phyloP scores from a whole-genome alignment of 2,888 invertebrate species.

The Hydropsyche betteni region DNA sequence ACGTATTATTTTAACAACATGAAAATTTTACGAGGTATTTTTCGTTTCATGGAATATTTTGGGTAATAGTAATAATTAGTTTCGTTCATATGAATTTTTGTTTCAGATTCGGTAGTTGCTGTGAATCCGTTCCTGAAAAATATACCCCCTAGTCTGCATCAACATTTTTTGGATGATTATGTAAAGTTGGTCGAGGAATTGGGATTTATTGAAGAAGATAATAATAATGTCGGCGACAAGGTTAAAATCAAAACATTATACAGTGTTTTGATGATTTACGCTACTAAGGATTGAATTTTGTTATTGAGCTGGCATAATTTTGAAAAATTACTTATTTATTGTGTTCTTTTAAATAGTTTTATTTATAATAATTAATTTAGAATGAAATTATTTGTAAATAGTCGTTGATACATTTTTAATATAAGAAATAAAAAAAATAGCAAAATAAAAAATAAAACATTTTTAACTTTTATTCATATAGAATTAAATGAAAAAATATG shows the following conservation, averaged over 20 bases:
- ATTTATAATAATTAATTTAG: too few species aligned
- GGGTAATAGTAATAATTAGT: background rate
- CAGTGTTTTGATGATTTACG: slow-evolving; percentile 63
- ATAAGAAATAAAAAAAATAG: too few species aligned
- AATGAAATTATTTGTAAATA: too few species aligned
- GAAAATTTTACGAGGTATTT: slow-evolving; percentile 69
- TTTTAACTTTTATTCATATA: too few species aligned
- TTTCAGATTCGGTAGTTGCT: slow-evolving; percentile 72
- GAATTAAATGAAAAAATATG: too few species aligned
- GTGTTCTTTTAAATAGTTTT: too few species aligned
- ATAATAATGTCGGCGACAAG: slow-evolving; percentile 58
- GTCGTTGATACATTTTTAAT: too few species aligned
- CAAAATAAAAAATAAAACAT: too few species aligned
- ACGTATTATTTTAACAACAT: slow-evolving; percentile 68
- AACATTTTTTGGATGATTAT: slow-evolving; percentile 72
- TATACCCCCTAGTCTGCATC: slow-evolving; percentile 67
- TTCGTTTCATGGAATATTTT: background rate
- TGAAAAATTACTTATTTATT: too few species aligned
- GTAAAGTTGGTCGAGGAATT: slow-evolving; percentile 62
- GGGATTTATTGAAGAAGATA: slow-evolving; percentile 59
- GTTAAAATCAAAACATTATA: slow-evolving; percentile 63
- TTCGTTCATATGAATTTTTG: slow-evolving; percentile 40
- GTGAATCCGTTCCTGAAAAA: slow-evolving; percentile 75
- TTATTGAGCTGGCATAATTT: too few species aligned
- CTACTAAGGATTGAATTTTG: slow-evolving; percentile 56